Percentiles rank a stretch among this genome's conserved stretches.
Conservation (phyloP, 2,113 vertebrate species). For the Peucedramus taeniatus region DNA sequence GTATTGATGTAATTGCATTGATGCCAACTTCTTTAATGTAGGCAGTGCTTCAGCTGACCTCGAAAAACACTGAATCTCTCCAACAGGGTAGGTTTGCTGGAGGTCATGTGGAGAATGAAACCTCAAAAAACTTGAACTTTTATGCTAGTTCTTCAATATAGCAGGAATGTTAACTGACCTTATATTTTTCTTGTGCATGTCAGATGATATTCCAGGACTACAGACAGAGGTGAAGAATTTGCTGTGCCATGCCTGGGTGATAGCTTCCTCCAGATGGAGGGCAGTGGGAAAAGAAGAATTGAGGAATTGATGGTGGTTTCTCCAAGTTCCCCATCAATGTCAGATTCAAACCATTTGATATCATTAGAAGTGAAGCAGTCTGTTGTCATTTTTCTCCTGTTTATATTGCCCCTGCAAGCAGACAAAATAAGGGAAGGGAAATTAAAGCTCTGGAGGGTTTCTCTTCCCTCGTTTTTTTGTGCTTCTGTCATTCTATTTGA, state of each 20-base stretch:
- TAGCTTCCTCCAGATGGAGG: neutral
- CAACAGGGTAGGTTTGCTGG: neutral
- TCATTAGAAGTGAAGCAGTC: neutral
- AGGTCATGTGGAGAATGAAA: neutral
- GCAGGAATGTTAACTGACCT: neutral
- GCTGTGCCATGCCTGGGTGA: neutral
- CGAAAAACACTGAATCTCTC: neutral
- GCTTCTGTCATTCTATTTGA: neutral
- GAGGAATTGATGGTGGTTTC: neutral
- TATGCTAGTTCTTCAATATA: neutral
- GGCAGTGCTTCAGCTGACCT: neutral
- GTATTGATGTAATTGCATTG: neutral
- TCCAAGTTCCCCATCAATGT: neutral
- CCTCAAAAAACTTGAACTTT: neutral
- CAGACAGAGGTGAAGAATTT: neutral
- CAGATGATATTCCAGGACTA: neutral
- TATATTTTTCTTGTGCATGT: neutral
- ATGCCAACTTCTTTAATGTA: neutral
- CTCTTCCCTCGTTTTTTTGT: neutral
- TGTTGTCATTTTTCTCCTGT: neutral
- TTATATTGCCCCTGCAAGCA: neutral
- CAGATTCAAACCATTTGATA: neutral
- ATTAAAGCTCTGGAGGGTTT: constrained; percentile 22
- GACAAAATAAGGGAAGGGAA: neutral
- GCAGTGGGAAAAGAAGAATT: neutral